Evolutionary conservation across 2,797 vertebrate species (phyloP).

Genomic region (Rachycentron canadum): DNA sequence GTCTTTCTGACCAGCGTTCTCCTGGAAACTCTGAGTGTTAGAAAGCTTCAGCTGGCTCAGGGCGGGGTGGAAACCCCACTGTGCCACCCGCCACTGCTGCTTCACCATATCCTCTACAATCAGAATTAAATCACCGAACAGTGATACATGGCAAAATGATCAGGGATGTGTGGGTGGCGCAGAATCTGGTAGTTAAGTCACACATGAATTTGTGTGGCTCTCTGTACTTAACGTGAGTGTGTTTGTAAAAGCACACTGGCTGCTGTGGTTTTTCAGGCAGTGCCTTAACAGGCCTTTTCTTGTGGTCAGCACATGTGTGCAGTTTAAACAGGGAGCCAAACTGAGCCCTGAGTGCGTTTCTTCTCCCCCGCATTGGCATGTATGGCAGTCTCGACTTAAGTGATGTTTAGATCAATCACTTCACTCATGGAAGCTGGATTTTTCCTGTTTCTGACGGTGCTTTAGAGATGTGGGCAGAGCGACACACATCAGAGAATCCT

Average conservation of each 20-base stretch:
- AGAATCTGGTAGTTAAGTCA: slow-evolving; percentile 49
- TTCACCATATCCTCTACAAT: slow-evolving; percentile 50
- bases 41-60: slow-evolving; percentile 53
- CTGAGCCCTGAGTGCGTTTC: slow-evolving; percentile 68
- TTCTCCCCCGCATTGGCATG: slow-evolving; percentile 69
- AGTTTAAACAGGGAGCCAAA: slow-evolving; percentile 82
- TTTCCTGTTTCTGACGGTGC: slow-evolving; percentile 78
- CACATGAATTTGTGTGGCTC: slow-evolving; percentile 63
- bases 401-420: slow-evolving; percentile 82
- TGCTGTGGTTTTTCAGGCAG: slow-evolving; percentile 85
- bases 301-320: slow-evolving; percentile 88
- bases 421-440: slow-evolving; percentile 69
- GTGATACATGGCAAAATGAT: slow-evolving; percentile 67
- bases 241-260: slow-evolving; percentile 79
- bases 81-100: slow-evolving; percentile 47
- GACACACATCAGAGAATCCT: slow-evolving; percentile 74
- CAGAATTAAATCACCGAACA: slow-evolving; percentile 45
- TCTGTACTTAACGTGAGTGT: slow-evolving; percentile 65
- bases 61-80: slow-evolving; percentile 64
- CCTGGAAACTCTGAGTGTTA: slow-evolving; percentile 78
- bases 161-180: slow-evolving; percentile 68
- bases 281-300: slow-evolving; percentile 86
- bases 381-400: slow-evolving; percentile 69
- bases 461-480: slow-evolving; percentile 77
- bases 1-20: slow-evolving; percentile 62